Base-by-base conservation (phyloP, 2,888 invertebrate species). In the Diplazon laetatorius region DNA sequence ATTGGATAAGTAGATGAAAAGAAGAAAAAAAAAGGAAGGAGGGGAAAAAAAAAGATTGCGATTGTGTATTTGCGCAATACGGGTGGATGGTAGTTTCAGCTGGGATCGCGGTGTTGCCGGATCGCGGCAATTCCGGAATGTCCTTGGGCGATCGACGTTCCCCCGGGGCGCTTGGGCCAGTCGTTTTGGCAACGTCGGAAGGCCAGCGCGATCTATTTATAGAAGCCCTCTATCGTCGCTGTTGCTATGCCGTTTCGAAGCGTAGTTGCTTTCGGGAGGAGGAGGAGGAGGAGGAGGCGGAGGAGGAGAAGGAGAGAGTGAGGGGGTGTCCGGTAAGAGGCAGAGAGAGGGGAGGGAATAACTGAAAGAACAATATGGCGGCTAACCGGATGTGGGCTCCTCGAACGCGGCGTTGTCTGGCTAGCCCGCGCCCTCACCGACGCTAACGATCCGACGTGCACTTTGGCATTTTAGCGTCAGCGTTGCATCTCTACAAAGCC, bases 181-280 rank as follows among this genome's bases (percentile, higher is more conserved):
- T 84, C 70, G 82, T 85, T 85, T 86, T 86, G 89, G 88, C 89
- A 89, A 89, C 89, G 72, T 83, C 85, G 89, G 82, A 84, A 80
- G 81, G 80, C 80, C 44, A 82, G 71, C 75, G 80, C 73, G 78
- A 83, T 88, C 88, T 89, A 88, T 89, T 88, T 89, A 87, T 89
- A 88, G 88, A 62, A 77, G 82, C 76, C 80, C 82, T 82, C 84
- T 84, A 86, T 87, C 82, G 82, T 78, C 78, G 87, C 85, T 89
- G 89, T 89, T 89, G 88, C 89, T 88, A 89, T 88, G 89, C 88
- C 80, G 83, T 82, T 62, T 62, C 69, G 71, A 72, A 68, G 74
- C 79, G 82, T 75, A 74, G 79, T 76, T 80, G 52, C 60, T 46
- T 63, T 69, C 42, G 39, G 76, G 78, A 76, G 77, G 52, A 37